phyloP scores from a whole-genome alignment of 2,888 invertebrate genomes.

The Leptura quadrifasciata region DNA sequence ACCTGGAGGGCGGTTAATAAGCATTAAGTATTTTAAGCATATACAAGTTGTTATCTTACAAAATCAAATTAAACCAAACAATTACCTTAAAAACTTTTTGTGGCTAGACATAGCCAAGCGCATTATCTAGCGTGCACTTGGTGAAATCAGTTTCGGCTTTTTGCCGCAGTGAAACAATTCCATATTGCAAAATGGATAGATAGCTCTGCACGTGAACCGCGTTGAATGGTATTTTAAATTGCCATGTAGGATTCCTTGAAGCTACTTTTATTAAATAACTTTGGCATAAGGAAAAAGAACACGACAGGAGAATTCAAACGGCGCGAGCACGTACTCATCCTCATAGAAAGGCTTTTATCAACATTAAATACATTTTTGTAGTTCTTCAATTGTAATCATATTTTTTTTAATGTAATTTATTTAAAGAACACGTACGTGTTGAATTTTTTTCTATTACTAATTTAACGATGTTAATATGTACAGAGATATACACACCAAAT shows the following conservation, averaged over 20 bases:
- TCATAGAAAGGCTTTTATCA: background rate
- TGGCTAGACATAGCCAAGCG: background rate
- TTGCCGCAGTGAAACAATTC: background rate
- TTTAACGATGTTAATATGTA: too few relatives aligned
- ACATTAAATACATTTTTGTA: background rate
- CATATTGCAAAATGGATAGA: slow-evolving; percentile 8
- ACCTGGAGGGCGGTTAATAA: too few relatives aligned
- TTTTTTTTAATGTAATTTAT: too few relatives aligned
- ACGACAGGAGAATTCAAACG: background rate
- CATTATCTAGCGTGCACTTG: background rate
- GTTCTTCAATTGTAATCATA: too few relatives aligned
- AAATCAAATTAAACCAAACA: background rate
- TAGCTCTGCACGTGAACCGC: background rate
- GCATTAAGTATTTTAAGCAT: too few relatives aligned
- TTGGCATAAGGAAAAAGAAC: background rate
- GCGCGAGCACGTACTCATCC: background rate
- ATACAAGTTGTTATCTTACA: background rate
- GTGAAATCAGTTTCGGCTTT: background rate
- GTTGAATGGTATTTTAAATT: background rate
- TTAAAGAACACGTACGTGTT: too few relatives aligned
- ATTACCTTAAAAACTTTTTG: background rate
- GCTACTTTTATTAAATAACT: background rate
- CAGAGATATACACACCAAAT: too few relatives aligned
- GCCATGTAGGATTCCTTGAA: background rate
- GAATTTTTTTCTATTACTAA: too few relatives aligned